A percentile compares a stretch with the other conserved stretches of the same genome.
Conservation (phyloP, 23 tunicate species). For the Ciona savignyi region DNA sequence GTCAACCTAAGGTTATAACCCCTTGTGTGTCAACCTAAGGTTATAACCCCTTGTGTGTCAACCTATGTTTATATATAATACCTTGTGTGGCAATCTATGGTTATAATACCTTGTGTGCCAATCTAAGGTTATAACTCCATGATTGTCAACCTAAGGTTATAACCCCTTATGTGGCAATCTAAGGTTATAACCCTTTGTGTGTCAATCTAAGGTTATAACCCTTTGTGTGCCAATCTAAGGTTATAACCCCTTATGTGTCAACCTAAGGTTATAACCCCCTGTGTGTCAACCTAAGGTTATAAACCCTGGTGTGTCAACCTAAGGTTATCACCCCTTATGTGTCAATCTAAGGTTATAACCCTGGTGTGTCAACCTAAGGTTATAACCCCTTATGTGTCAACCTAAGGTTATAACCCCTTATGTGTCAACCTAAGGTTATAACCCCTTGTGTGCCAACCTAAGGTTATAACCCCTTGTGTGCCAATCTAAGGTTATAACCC, state of each 20-base stretch:
- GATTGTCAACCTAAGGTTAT: constrained; percentile 13
- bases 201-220: constrained; percentile 7
- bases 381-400: constrained; percentile 17
- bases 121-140: too few relatives aligned
- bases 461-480: not conserved
- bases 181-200: too few relatives aligned
- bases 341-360: too few relatives aligned
- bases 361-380: constrained; percentile 18
- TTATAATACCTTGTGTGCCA: not conserved
- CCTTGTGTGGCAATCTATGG: constrained; percentile 17
- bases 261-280: not conserved
- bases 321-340: not conserved
- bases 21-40: constrained; percentile 20
- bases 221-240: not conserved
- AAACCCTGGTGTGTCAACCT: constrained; percentile 27
- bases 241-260: constrained; percentile 34
- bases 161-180: not conserved
- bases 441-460: constrained; percentile 23
- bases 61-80: too few relatives aligned
- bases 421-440: too few relatives aligned
- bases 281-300: not conserved
- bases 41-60: not conserved
- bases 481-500: too few relatives aligned
- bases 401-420: not conserved
- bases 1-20: constrained; percentile 8